Evolutionary conservation across 2,888 invertebrate species (phyloP).

Genomic region (Nycteola revayana): DNA sequence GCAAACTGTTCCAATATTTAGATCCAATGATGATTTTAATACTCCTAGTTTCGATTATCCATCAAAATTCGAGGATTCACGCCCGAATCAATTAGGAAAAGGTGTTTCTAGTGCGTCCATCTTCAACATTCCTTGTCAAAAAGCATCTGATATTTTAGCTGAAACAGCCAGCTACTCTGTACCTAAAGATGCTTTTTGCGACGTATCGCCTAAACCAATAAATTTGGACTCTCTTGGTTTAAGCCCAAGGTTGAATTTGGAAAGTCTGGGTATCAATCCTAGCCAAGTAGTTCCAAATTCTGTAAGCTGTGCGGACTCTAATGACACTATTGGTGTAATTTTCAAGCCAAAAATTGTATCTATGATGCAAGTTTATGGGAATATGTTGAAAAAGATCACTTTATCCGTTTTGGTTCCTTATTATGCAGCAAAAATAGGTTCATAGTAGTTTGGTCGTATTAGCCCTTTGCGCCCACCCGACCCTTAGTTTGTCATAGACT

Average conservation of each 20-base stretch:
- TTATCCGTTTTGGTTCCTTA: slow-evolving; percentile 50
- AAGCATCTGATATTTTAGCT: slow-evolving; percentile 44
- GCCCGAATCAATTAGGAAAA: slow-evolving; percentile 10
- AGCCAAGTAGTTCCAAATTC: slow-evolving; percentile 25
- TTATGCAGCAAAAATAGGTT: slow-evolving; percentile 37
- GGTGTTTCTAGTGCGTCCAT: slow-evolving; percentile 15
- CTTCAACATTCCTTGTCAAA: slow-evolving; percentile 48
- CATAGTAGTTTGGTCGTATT: slow-evolving; percentile 2
- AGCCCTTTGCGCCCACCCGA: no score
- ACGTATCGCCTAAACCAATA: slow-evolving; percentile 12
- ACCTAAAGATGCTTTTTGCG: slow-evolving; percentile 22
- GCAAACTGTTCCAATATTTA: slow-evolving; percentile 20
- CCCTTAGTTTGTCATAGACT: no score
- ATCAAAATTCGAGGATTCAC: slow-evolving; percentile 9
- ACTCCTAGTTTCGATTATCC: slow-evolving; percentile 10
- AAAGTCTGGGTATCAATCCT: slow-evolving; percentile 16
- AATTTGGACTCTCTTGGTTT: slow-evolving; percentile 23
- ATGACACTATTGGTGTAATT: slow-evolving; percentile 39
- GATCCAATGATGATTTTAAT: slow-evolving; percentile 8
- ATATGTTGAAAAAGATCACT: slow-evolving; percentile 47
- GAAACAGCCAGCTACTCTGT: slow-evolving; percentile 26
- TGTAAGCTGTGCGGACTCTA: slow-evolving; percentile 30
- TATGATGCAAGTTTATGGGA: slow-evolving; percentile 42
- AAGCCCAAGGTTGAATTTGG: slow-evolving; percentile 23
- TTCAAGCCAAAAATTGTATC: slow-evolving; percentile 50